These are phyloP conservation scores for Saccostrea glomerata DNA, from an alignment of 1,140 invertebrate species.

Conservation along the genomic window DNA sequence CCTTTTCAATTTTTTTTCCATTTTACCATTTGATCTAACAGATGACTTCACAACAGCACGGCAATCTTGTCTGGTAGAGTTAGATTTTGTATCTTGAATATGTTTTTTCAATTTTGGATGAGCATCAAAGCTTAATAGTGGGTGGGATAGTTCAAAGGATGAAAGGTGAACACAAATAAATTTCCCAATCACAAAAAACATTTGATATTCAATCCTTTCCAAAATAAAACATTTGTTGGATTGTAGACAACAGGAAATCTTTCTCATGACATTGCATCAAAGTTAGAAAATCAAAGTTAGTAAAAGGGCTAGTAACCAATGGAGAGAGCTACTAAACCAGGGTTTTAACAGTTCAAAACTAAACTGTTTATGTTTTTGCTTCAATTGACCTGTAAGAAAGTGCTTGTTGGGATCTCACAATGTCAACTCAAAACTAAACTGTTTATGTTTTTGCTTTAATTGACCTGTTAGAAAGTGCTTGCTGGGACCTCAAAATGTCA, in stretches of 20 bases:
- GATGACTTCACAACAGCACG: neutral
- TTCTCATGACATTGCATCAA: conserved; percentile 24
- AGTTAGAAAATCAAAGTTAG: neutral
- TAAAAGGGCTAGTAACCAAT: neutral
- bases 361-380: neutral
- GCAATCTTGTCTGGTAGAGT: neutral
- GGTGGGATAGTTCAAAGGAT: conserved; percentile 2
- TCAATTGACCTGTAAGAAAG: neutral
- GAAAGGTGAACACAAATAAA: conserved; percentile 20
- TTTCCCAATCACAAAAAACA: conserved; percentile 30
- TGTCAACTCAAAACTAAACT: conserved; percentile 2
- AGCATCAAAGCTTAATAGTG: neutral
- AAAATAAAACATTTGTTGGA: conserved; percentile 4
- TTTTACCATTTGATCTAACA: neutral
- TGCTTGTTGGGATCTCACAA: neutral
- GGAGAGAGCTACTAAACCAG: neutral
- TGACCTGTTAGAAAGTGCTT: neutral
- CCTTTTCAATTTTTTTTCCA: neutral
- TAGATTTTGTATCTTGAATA: conserved; percentile 1
- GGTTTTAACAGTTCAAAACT: neutral
- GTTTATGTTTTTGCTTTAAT: neutral
- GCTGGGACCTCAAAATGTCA: neutral
- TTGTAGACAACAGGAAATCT: conserved; percentile 30
- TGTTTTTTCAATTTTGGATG: conserved; percentile 6
- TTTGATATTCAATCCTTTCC: conserved; percentile 1